phyloP scores from a whole-genome alignment of 1,140 invertebrate genomes.

The Drosophila grimshawi region DNA sequence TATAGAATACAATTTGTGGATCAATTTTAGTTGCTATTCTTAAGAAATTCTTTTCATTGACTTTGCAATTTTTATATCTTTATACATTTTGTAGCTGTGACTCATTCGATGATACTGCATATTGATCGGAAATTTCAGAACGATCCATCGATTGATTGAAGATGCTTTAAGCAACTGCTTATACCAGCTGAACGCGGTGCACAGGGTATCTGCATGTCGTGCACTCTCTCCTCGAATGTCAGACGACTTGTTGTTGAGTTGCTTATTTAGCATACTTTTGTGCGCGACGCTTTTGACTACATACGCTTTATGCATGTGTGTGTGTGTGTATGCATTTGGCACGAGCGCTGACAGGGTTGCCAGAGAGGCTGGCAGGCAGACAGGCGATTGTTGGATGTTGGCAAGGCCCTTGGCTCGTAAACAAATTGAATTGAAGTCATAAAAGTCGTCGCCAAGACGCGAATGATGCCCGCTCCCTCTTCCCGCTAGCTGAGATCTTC shows the following conservation, averaged over 20 bases:
- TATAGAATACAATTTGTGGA: no score
- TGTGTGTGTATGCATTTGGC: neutral
- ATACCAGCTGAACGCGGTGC: neutral
- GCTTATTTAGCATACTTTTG: conserved; percentile 70
- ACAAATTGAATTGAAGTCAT: conserved; percentile 83
- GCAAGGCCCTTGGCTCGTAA: conserved; percentile 67
- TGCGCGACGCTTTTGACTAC: conserved; percentile 42
- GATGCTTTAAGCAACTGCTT: no score
- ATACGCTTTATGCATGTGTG: conserved; percentile 51
- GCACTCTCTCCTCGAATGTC: no score
- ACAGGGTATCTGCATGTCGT: conserved; percentile 1
- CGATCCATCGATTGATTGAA: no score
- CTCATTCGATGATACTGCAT: no score
- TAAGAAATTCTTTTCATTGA: no score
- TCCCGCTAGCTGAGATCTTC: neutral
- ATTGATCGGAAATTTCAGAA: no score
- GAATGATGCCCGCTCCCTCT: conserved; percentile 20
- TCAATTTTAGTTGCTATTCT: no score
- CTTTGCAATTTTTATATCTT: no score
- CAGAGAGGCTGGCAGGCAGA: neutral
- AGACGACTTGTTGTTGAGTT: conserved; percentile 46
- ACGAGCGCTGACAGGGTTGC: neutral
- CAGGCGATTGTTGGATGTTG: neutral
- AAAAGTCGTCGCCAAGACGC: conserved; percentile 77
- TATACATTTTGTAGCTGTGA: no score